Percentiles rank a stretch among this genome's conserved stretches.
These are phyloP conservation scores for Xylota segnis DNA, from an alignment of 2,888 invertebrate genomes.

Conservation along the genomic window DNA sequence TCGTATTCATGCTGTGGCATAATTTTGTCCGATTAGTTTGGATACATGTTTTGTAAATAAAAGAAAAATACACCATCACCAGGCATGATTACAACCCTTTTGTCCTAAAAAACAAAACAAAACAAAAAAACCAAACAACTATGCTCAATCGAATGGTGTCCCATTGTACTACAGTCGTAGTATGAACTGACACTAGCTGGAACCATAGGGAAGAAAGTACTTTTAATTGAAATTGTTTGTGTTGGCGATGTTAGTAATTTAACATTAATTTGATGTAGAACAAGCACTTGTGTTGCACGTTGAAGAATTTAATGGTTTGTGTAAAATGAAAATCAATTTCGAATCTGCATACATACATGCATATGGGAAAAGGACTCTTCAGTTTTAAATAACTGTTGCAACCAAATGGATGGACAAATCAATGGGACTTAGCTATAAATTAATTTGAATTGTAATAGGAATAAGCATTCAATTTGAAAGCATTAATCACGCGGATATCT, in stretches of 20 bases:
- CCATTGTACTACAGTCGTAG: neutral
- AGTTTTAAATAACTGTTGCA: neutral
- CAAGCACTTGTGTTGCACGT: slow-evolving; percentile 12
- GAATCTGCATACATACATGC: too few species aligned
- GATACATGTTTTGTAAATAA: slow-evolving; percentile 1
- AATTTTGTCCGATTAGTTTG: slow-evolving; percentile 20
- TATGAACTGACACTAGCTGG: neutral
- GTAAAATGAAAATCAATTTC: neutral
- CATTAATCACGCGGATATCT: too few species aligned
- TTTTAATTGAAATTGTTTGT: slow-evolving; percentile 26
- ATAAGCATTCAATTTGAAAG: too few species aligned
- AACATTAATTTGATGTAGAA: slow-evolving; percentile 34
- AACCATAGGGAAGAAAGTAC: slow-evolving; percentile 3
- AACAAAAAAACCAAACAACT: neutral
- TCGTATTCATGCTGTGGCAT: slow-evolving; percentile 12
- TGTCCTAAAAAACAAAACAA: slow-evolving; percentile 1
- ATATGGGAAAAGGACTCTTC: neutral
- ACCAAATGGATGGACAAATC: neutral
- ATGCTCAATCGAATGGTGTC: slow-evolving; percentile 7
- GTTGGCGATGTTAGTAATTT: slow-evolving; percentile 4
- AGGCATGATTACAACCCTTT: neutral
- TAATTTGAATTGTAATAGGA: too few species aligned
- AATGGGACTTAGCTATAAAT: too few species aligned
- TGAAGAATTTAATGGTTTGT: neutral
- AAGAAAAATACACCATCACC: neutral